Conservation (phyloP, 2,113 vertebrate species). For the Grammomys dolichurus region DNA sequence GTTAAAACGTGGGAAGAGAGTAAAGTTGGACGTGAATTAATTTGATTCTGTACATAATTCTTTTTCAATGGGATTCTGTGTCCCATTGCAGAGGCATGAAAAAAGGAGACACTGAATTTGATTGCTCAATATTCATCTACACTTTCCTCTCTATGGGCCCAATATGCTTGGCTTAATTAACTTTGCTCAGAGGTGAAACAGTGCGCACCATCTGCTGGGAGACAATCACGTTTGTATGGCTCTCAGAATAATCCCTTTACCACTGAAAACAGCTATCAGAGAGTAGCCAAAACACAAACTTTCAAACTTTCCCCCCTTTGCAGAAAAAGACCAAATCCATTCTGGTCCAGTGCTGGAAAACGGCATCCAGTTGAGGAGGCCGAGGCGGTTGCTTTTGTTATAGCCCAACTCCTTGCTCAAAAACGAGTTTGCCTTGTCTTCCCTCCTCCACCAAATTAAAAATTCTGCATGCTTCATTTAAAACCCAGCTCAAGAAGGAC, state of each 20-base stretch:
- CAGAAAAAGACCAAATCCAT: slow-evolving; percentile 83
- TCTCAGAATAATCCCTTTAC: slow-evolving; percentile 98
- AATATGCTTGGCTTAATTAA: slow-evolving; percentile 99
- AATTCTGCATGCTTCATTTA: slow-evolving; percentile 89
- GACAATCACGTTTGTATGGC: slow-evolving; percentile 98
- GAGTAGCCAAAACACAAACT: slow-evolving; percentile 90
- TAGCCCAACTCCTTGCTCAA: slow-evolving; percentile 65
- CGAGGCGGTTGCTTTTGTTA: slow-evolving; percentile 69
- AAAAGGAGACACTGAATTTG: slow-evolving; percentile 95
- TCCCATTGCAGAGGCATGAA: slow-evolving; percentile 93
- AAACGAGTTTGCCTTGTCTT: slow-evolving; percentile 79
- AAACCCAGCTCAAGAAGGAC: slow-evolving; percentile 88
- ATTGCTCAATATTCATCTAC: slow-evolving; percentile 99
- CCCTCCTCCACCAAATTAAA: slow-evolving; percentile 86
- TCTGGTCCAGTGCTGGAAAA: slow-evolving; percentile 74
- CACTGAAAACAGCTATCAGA: slow-evolving; percentile 91
- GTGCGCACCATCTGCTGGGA: slow-evolving; percentile 99
- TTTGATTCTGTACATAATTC: slow-evolving; percentile 97
- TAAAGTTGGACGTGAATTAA: slow-evolving; percentile 95
- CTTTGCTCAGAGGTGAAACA: slow-evolving; percentile 99
- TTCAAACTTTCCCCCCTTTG: slow-evolving; percentile 87
- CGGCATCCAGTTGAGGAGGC: slow-evolving; percentile 10
- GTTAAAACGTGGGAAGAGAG: slow-evolving; percentile 97
- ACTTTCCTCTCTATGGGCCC: slow-evolving; percentile 98
- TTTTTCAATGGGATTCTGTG: slow-evolving; percentile 96